Conservation (phyloP, 2,113 vertebrate species). For the Atlantisia rogersi region DNA sequence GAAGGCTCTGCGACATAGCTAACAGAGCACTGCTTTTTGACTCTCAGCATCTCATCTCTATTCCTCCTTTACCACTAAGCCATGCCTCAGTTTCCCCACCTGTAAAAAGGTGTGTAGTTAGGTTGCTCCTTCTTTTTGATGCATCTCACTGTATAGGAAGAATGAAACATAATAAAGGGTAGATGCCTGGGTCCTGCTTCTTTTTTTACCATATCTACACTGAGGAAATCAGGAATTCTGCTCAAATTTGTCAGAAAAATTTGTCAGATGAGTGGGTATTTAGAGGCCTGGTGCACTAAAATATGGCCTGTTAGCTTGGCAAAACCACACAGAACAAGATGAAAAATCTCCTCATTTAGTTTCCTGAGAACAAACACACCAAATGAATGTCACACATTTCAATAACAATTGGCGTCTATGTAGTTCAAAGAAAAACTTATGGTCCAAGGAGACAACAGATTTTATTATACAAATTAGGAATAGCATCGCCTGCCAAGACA, state of each 20-base stretch:
- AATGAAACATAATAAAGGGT: not conserved
- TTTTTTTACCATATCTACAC: not conserved
- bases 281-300: not conserved
- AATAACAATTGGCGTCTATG: not conserved
- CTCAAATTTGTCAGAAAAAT: not conserved
- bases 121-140: not conserved
- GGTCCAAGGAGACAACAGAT: conserved; percentile 44
- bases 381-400: conserved; percentile 33
- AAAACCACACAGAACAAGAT: not conserved
- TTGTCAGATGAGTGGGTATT: not conserved
- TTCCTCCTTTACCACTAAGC: not conserved
- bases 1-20: not conserved
- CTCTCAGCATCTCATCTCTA: not conserved
- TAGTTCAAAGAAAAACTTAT: conserved; percentile 34
- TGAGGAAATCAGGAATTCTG: not conserved
- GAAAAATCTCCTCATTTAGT: conserved; percentile 37
- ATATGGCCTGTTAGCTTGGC: conserved; percentile 15
- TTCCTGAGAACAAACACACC: conserved; percentile 44
- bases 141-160: not conserved
- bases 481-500: not conserved
- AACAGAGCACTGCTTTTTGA: not conserved
- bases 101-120: not conserved
- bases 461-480: conserved; percentile 47
- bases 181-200: not conserved
- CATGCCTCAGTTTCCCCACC: not conserved